Evolutionary conservation across 2,888 invertebrate genomes (phyloP).

Genomic region (Coelopa pilipes): DNA sequence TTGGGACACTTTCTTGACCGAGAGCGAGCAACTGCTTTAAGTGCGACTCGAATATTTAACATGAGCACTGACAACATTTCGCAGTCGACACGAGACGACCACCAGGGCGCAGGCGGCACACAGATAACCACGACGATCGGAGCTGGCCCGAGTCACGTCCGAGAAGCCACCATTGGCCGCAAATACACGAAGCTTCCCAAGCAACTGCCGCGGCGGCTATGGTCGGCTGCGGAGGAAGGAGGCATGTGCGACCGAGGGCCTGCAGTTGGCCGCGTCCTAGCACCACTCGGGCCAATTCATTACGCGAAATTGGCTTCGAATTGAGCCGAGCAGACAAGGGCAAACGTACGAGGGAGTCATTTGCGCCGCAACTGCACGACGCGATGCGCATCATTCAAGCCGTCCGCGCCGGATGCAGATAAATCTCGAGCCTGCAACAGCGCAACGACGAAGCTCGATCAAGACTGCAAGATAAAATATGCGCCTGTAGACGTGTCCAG

Average conservation of each 20-base stretch:
- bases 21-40: conserved; percentile 3
- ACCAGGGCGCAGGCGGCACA: conserved; percentile 14
- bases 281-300: conserved; percentile 42
- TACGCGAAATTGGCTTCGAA: conserved; percentile 39
- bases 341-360: conserved; percentile 18
- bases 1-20: too few relatives aligned
- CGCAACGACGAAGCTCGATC: conserved; percentile 40
- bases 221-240: background rate
- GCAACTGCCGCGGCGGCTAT: background rate
- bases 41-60: conserved; percentile 30
- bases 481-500: conserved; percentile 30
- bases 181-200: background rate
- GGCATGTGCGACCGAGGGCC: background rate
- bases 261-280: conserved; percentile 37
- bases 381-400: conserved; percentile 32
- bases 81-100: conserved; percentile 35
- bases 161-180: conserved; percentile 13
- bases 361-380: background rate
- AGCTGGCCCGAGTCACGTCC: conserved; percentile 27
- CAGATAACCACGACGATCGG: conserved; percentile 10
- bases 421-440: conserved; percentile 45
- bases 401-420: conserved; percentile 48
- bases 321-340: conserved; percentile 27
- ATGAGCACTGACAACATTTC: conserved; percentile 34
- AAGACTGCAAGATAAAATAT: conserved; percentile 41